Base-by-base conservation (phyloP, 2,113 vertebrate genomes). In the Dendrocopos noguchii region DNA sequence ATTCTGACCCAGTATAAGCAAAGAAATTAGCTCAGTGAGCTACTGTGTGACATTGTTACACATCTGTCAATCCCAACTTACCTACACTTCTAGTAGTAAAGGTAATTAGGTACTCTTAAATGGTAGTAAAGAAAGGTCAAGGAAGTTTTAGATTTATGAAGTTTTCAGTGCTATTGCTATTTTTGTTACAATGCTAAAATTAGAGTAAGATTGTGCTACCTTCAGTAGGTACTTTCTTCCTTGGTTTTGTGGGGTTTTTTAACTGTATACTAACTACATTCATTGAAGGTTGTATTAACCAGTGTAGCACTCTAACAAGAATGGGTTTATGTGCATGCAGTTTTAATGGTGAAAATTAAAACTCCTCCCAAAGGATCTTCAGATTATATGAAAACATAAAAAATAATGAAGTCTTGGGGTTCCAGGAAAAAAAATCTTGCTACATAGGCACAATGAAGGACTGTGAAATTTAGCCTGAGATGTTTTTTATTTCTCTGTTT, bases 171-270 rank as follows among this genome's bases (percentile, higher is more conserved):
- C 36, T 68, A 21, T 81, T 92, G 64, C 29, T 6, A 33, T 52
- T 91, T 67, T 66, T 84, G 20, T 59, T 55, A 66, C 34, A 63
- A 16, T 15, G 16, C 44, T 52, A 31, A 52, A 39, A 39, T 39
- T 59, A 77, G 12, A 57, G 0, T n/a, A 80, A 78, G 36, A 76
- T 19, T 17, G 5, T 55, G 20, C 34, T 63, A 31, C 0, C 0
- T 22, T 57, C 46, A 56, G 19, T 19, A 73, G 66, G 44, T 36
- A 22, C n/a, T 2, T 33, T 25, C 67, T 53, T 55, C 27, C 27
- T 27, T 28, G 27, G 15, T 28, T 27, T 27, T 55, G 19, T 28
- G 15, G 24, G 25, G 22, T 29, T 39, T 33, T 75, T 73, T 3
- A 39, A 33, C 31, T n/a, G 31, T 29, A 33, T 36, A 21, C 3